Evolutionary conservation across 2,888 invertebrate genomes (phyloP).

Genomic region (Synanthedon tipuliformis): DNA sequence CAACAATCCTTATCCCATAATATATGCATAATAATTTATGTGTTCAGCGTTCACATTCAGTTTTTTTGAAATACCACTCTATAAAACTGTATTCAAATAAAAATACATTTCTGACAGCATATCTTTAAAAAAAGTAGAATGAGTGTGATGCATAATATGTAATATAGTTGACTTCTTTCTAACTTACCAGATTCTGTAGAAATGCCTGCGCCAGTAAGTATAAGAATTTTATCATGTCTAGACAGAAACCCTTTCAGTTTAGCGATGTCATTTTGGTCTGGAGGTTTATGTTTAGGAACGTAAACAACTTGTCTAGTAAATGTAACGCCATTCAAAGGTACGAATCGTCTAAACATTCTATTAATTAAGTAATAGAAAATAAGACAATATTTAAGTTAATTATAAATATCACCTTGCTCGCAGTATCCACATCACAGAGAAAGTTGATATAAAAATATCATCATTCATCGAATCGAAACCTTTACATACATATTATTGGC

Average conservation of each 20-base stretch:
- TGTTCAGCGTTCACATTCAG: too few species aligned
- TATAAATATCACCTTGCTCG: too few species aligned
- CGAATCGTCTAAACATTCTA: slow-evolving; percentile 20
- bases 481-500: too few species aligned
- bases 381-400: background rate
- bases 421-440: too few species aligned
- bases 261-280: slow-evolving; percentile 68
- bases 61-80: background rate
- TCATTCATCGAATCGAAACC: too few species aligned
- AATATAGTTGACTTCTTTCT: background rate
- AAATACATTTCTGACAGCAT: background rate
- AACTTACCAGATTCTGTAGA: slow-evolving; percentile 90
- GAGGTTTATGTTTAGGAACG: slow-evolving; percentile 82
- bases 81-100: background rate
- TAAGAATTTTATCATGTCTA: slow-evolving; percentile 69
- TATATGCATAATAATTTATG: too few species aligned
- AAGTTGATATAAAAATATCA: too few species aligned
- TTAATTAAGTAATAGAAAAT: background rate
- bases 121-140: background rate
- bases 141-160: background rate
- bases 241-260: slow-evolving; percentile 72
- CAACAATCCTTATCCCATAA: too few species aligned
- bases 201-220: slow-evolving; percentile 93
- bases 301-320: slow-evolving; percentile 27
- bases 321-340: slow-evolving; percentile 2